These are phyloP conservation scores for Limenitis camilla DNA, from an alignment of 2,888 invertebrate species.

Conservation along the genomic window DNA sequence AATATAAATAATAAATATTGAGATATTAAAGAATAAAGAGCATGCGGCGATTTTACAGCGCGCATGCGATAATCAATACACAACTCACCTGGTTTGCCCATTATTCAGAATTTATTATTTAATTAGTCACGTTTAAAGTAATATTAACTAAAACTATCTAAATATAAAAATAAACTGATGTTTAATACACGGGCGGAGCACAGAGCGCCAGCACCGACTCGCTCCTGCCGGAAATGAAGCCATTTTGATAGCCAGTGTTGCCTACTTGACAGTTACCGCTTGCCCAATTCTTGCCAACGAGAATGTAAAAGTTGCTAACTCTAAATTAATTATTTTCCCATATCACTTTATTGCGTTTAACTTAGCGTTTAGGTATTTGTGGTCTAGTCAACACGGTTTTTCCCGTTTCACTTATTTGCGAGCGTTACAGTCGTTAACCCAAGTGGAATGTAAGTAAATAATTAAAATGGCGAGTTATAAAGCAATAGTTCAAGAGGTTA, in stretches of 20 bases:
- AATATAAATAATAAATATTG: too few species aligned
- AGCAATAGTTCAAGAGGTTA: too few species aligned
- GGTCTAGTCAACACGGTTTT: too few species aligned
- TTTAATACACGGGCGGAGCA: constrained; percentile 38
- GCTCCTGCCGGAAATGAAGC: constrained; percentile 54
- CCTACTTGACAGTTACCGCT: not conserved
- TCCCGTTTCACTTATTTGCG: too few species aligned
- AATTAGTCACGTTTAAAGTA: constrained; percentile 15
- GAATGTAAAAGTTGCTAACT: not conserved
- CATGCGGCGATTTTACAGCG: constrained; percentile 38
- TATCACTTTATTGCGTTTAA: too few species aligned
- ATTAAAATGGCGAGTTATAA: too few species aligned
- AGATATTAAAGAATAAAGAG: constrained; percentile 8
- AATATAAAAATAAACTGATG: constrained; percentile 48
- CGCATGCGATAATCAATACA: not conserved
- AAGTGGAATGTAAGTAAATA: too few species aligned
- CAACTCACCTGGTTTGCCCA: constrained; percentile 65
- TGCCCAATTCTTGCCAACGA: not conserved
- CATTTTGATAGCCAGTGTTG: constrained; percentile 40
- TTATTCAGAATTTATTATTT: constrained; percentile 23
- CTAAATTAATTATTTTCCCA: not conserved
- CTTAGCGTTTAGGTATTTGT: too few species aligned
- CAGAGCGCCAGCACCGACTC: constrained; percentile 50
- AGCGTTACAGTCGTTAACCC: too few species aligned
- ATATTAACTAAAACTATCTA: constrained; percentile 37